Conservation (phyloP, 2,888 invertebrate genomes). For the Allygus modestus region DNA sequence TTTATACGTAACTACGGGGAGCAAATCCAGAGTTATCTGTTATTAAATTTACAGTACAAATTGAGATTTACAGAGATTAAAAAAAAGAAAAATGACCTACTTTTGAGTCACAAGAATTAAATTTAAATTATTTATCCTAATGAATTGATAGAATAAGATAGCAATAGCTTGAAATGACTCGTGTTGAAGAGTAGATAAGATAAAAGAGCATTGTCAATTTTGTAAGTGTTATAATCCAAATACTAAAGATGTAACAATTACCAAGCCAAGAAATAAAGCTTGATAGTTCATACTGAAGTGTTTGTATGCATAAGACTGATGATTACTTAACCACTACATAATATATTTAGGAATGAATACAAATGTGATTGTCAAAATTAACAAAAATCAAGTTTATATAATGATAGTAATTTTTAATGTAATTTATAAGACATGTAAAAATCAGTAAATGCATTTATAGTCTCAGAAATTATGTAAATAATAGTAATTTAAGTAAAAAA, state of each 20-base stretch:
- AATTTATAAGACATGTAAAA: not conserved
- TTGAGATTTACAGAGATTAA: too few relatives aligned
- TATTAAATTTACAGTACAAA: not conserved
- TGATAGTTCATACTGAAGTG: not conserved
- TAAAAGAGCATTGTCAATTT: too few relatives aligned
- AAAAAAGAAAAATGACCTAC: too few relatives aligned
- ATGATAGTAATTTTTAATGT: not conserved
- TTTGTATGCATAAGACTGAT: not conserved
- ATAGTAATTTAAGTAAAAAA: constrained; percentile 26
- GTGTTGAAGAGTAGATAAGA: too few relatives aligned
- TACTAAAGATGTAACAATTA: too few relatives aligned
- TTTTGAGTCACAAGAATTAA: too few relatives aligned
- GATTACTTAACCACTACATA: not conserved
- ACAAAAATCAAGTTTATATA: not conserved
- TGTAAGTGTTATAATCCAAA: too few relatives aligned
- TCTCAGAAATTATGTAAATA: not conserved
- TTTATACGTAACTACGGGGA: not conserved
- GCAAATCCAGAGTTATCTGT: not conserved
- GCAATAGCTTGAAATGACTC: too few relatives aligned
- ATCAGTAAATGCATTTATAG: constrained; percentile 20
- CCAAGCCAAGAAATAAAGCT: not conserved
- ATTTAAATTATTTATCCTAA: too few relatives aligned
- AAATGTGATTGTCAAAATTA: too few relatives aligned
- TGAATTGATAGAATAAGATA: too few relatives aligned
- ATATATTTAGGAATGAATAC: too few relatives aligned